phyloP scores from a whole-genome alignment of 2,888 invertebrate species.

The Ophraella communa region DNA sequence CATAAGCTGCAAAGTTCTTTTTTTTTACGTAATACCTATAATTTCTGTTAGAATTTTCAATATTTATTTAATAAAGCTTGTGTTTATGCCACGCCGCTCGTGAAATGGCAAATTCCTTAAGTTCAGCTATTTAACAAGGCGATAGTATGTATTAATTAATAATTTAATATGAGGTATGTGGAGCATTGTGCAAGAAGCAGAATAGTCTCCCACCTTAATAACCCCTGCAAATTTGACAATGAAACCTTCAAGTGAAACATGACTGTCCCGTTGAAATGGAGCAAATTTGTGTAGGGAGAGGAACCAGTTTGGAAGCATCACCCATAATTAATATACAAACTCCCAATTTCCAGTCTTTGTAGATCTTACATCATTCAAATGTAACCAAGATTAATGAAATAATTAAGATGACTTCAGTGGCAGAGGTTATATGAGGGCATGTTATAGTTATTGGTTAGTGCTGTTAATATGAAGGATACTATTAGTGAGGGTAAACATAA shows the following conservation, averaged over 20 bases:
- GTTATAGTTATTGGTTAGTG: neutral
- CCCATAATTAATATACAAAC: slow-evolving; percentile 44
- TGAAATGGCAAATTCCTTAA: neutral
- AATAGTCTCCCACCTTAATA: slow-evolving; percentile 24
- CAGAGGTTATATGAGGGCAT: slow-evolving; percentile 6
- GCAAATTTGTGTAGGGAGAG: slow-evolving; percentile 27
- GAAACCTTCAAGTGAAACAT: slow-evolving; percentile 25
- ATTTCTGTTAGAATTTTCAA: too few species aligned
- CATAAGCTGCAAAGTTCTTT: too few species aligned
- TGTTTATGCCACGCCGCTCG: neutral
- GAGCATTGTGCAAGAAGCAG: slow-evolving; percentile 3
- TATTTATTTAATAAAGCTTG: too few species aligned
- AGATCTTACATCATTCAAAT: slow-evolving; percentile 43
- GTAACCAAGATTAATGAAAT: slow-evolving; percentile 43
- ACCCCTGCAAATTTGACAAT: slow-evolving; percentile 29
- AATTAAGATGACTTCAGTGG: slow-evolving; percentile 38
- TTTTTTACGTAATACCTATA: too few species aligned
- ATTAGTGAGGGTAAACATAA: neutral
- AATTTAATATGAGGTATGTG: neutral
- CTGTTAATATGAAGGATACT: neutral
- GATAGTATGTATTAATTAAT: neutral
- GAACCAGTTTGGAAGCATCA: slow-evolving; percentile 39
- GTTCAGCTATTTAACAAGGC: neutral
- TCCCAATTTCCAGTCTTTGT: slow-evolving; percentile 40
- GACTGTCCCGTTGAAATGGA: slow-evolving; percentile 30